These are phyloP conservation scores for Tachycineta bicolor DNA, from an alignment of 2,113 vertebrate species.

Conservation along the genomic window DNA sequence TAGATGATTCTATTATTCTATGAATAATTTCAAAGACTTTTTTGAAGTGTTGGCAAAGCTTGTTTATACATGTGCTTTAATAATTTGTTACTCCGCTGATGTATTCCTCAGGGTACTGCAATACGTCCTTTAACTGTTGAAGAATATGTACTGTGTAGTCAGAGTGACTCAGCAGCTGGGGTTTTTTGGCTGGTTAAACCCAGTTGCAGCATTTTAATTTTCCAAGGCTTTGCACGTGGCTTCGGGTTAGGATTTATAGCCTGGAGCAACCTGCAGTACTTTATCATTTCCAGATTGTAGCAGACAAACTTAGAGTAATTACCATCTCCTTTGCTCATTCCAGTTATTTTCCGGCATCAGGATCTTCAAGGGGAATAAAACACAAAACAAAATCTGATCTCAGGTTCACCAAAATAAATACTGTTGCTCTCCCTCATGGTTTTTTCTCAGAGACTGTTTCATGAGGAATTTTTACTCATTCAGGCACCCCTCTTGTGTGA, in stretches of 20 bases:
- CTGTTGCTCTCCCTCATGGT: not conserved
- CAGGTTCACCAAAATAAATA: slow-evolving; percentile 12
- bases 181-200: not conserved
- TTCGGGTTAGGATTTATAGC: slow-evolving; percentile 13
- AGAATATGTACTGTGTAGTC: not conserved
- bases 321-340: not conserved
- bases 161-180: not conserved
- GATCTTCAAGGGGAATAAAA: not conserved
- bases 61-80: not conserved
- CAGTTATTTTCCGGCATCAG: not conserved
- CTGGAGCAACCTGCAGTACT: slow-evolving; percentile 4
- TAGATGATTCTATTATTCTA: not conserved
- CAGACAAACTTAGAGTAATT: not conserved
- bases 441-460: not conserved
- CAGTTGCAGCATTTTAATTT: slow-evolving; percentile 25
- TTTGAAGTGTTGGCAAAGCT: not conserved
- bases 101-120: not conserved
- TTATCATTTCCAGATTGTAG: slow-evolving; percentile 15
- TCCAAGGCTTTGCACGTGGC: slow-evolving; percentile 8
- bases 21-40: not conserved
- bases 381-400: not conserved
- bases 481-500: not conserved
- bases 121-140: not conserved
- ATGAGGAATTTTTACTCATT: not conserved
- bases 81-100: not conserved